Conservation (phyloP, 1,140 invertebrate species). For the Halictus rubicundus region DNA sequence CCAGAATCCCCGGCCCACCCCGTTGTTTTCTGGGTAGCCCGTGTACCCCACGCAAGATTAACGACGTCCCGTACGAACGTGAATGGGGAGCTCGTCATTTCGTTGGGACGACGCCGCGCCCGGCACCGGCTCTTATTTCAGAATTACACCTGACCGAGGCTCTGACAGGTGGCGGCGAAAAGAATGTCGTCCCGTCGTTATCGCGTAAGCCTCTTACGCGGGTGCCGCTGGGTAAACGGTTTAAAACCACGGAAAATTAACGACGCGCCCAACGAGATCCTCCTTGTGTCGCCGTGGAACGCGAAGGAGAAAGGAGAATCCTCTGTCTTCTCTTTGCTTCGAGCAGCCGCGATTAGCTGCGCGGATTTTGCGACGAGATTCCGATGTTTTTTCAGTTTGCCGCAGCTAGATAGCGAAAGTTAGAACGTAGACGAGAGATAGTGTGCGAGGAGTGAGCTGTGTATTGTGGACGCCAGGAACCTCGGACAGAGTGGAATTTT, state of each 20-base stretch:
- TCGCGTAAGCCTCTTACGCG: conserved; percentile 47
- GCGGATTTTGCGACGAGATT: no score
- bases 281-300: no score
- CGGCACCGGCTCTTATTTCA: conserved; percentile 55
- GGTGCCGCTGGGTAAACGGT: conserved; percentile 9
- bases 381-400: no score
- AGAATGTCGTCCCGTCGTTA: conserved; percentile 43
- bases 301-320: no score
- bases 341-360: no score
- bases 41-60: conserved; percentile 55
- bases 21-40: conserved; percentile 26
- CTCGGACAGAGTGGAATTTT: no score
- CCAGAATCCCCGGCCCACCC: conserved; percentile 31
- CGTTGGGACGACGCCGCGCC: conserved; percentile 57
- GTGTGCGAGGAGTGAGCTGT: no score
- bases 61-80: conserved; percentile 31
- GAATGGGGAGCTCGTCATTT: conserved; percentile 54
- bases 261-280: background rate
- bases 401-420: no score
- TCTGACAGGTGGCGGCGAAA: conserved; percentile 55
- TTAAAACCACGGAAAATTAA: conserved; percentile 28
- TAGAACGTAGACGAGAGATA: no score
- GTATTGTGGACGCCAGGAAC: no score
- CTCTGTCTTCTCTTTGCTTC: no score
- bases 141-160: conserved; percentile 50